Conservation (phyloP, 2,888 invertebrate species). For the Cosmia trapezina region DNA sequence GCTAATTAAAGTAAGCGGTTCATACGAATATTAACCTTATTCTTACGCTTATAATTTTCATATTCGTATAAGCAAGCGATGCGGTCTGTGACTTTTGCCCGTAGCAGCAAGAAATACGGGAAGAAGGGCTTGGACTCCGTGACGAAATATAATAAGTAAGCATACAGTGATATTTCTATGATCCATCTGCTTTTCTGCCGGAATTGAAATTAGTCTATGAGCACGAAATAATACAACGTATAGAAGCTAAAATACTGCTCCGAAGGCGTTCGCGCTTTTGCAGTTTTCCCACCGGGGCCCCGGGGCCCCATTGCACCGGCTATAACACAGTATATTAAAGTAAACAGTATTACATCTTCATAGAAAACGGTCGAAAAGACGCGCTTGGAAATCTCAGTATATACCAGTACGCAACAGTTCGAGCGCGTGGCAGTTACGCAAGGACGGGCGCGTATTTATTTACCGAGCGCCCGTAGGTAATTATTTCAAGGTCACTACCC, state of each 20-base stretch:
- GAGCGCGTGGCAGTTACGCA: too few relatives aligned
- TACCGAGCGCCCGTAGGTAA: too few relatives aligned
- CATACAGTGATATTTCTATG: conserved; percentile 16
- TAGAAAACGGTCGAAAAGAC: too few relatives aligned
- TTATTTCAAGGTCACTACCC: too few relatives aligned
- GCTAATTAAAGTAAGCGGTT: not conserved
- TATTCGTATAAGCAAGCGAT: not conserved
- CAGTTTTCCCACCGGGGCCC: too few relatives aligned
- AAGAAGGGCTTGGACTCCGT: not conserved
- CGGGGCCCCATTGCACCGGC: not conserved
- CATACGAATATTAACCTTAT: not conserved
- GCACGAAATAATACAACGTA: not conserved
- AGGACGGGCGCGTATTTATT: too few relatives aligned
- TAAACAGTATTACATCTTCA: too few relatives aligned
- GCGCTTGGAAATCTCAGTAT: too few relatives aligned
- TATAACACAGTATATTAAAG: too few relatives aligned
- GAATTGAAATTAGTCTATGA: not conserved
- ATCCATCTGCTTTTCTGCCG: too few relatives aligned
- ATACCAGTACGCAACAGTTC: too few relatives aligned
- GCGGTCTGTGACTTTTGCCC: not conserved
- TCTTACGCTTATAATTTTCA: not conserved
- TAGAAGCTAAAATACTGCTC: not conserved
- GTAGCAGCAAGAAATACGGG: not conserved
- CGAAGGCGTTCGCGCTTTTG: not conserved
- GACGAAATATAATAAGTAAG: conserved; percentile 6